Conservation (phyloP, 2,797 vertebrate genomes). For the Bradypus variegatus region DNA sequence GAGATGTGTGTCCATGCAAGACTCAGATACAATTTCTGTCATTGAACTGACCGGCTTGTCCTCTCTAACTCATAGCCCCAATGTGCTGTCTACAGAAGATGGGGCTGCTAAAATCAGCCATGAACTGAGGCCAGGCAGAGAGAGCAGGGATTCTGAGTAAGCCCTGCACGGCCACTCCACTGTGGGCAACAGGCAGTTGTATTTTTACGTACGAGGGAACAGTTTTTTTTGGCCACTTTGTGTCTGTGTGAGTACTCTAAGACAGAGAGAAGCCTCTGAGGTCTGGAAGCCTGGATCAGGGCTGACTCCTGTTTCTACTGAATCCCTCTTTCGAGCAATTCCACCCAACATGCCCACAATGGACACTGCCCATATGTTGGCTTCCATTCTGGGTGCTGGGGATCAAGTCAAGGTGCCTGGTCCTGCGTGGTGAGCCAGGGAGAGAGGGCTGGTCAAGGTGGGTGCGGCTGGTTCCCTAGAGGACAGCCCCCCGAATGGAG, state of each 20-base stretch:
- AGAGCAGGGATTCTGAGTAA: not conserved
- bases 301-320: not conserved
- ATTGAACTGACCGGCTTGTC: too few species aligned
- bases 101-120: not conserved
- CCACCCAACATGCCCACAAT: not conserved
- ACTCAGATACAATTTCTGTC: too few species aligned
- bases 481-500: not conserved
- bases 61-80: not conserved
- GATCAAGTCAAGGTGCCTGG: too few species aligned
- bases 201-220: not conserved
- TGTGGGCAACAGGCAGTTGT: too few species aligned
- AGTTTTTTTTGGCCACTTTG: not conserved
- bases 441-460: too few species aligned
- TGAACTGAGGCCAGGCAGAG: not conserved
- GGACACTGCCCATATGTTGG: rapidly evolving
- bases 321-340: too few species aligned
- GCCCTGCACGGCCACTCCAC: too few species aligned
- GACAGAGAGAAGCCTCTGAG: not conserved
- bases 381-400: not conserved
- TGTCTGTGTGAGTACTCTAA: not conserved
- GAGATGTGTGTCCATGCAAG: too few species aligned
- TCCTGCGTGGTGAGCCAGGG: not conserved
- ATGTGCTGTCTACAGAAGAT: not conserved
- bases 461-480: not conserved
- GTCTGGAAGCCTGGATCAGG: not conserved